A percentile compares a stretch with the other conserved stretches of the same genome.
Evolutionary conservation across 2,888 invertebrate species (phyloP).

Genomic region (Xestia c-nigrum): DNA sequence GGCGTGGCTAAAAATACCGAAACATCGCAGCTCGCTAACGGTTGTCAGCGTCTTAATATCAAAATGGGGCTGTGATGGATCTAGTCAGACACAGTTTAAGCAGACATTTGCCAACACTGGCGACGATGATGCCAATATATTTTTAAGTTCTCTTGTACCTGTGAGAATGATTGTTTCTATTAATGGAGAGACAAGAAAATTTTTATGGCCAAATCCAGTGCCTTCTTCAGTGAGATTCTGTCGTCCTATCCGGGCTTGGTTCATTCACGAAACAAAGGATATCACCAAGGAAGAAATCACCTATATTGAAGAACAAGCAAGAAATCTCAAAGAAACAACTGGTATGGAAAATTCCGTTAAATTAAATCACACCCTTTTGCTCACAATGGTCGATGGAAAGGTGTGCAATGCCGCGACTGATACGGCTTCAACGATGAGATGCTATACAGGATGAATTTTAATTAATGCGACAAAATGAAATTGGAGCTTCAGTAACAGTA

Average conservation of each 20-base stretch:
- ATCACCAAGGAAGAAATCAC: slow-evolving; percentile 16
- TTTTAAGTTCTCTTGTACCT: slow-evolving; percentile 9
- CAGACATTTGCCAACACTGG: not conserved
- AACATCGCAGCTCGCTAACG: too few species aligned
- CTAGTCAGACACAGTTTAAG: not conserved
- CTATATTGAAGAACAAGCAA: slow-evolving; percentile 11
- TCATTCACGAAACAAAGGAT: slow-evolving; percentile 10
- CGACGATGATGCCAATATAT: slow-evolving; percentile 1
- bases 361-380: not conserved
- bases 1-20: too few species aligned
- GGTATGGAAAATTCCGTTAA: not conserved
- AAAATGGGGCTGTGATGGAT: slow-evolving; percentile 20
- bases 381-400: slow-evolving; percentile 11
- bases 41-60: too few species aligned
- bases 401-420: slow-evolving; percentile 19
- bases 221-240: slow-evolving; percentile 4
- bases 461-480: too few species aligned
- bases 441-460: too few species aligned
- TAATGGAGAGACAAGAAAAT: not conserved
- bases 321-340: not conserved
- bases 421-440: slow-evolving; percentile 10
- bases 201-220: not conserved
- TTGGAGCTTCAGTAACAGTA: too few species aligned
- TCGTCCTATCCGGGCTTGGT: slow-evolving; percentile 5
- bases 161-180: not conserved